Evolutionary conservation across 2,888 invertebrate species (phyloP).

Genomic region (Drosophila yooni): DNA sequence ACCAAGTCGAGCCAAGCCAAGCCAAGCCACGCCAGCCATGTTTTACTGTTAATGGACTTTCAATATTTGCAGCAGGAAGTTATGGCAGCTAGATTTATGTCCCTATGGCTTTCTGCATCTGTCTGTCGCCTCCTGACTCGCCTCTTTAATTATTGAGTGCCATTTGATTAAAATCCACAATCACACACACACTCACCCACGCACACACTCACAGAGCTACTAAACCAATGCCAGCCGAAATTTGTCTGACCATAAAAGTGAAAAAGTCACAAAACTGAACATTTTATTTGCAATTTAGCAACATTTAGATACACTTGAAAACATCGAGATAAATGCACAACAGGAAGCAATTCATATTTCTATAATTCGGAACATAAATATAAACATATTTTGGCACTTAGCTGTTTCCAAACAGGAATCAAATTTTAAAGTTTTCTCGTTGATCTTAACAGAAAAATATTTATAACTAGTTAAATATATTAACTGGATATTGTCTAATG

Average conservation of each 20-base stretch:
- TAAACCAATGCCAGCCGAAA: conserved; percentile 44
- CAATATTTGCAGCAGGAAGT: conserved; percentile 75
- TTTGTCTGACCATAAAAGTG: conserved; percentile 56
- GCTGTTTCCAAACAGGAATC: no score
- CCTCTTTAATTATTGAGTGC: conserved; percentile 70
- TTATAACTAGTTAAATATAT: no score
- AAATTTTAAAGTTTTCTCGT: no score
- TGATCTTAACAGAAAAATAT: no score
- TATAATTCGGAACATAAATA: neutral
- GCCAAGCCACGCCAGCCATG: conserved; percentile 40
- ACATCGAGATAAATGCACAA: neutral
- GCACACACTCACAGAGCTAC: neutral
- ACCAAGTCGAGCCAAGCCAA: neutral
- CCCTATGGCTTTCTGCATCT: conserved; percentile 42
- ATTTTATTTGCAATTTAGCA: neutral
- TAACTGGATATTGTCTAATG: no score
- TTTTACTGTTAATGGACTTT: conserved; percentile 80
- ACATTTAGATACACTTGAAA: conserved; percentile 8
- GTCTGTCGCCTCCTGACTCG: conserved; percentile 23
- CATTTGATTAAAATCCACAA: conserved; percentile 62
- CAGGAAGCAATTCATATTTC: neutral
- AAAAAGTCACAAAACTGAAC: conserved; percentile 30
- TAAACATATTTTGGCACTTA: neutral
- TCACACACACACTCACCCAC: conserved; percentile 2
- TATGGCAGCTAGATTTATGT: conserved; percentile 77